These are phyloP conservation scores for Meta bourneti DNA, from an alignment of 2,888 invertebrate species.

Conservation along the genomic window DNA sequence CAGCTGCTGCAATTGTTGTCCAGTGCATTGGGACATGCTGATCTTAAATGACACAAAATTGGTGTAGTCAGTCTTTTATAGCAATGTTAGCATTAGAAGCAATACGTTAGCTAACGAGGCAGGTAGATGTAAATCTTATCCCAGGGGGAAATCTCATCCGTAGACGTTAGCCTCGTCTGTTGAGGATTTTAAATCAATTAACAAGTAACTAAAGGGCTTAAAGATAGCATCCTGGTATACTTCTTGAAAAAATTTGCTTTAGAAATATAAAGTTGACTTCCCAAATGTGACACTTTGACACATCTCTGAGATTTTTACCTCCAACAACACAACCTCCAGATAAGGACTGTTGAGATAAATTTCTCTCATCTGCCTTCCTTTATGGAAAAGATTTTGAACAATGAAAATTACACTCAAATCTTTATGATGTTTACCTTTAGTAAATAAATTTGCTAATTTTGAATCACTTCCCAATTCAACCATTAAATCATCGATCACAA, in stretches of 20 bases:
- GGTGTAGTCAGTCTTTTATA: not conserved
- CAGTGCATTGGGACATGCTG: not conserved
- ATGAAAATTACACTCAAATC: too few species aligned
- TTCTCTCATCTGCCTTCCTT: too few species aligned
- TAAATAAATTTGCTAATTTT: too few species aligned
- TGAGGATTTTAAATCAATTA: not conserved
- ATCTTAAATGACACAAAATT: not conserved
- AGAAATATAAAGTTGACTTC: too few species aligned
- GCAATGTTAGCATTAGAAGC: not conserved
- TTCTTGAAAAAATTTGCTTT: too few species aligned
- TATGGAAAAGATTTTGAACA: too few species aligned
- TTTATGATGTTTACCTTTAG: too few species aligned
- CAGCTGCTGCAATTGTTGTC: not conserved
- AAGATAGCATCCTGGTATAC: too few species aligned
- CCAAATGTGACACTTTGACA: not conserved
- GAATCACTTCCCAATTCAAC: not conserved
- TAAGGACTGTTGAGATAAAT: too few species aligned
- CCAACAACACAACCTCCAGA: too few species aligned
- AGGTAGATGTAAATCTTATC: not conserved
- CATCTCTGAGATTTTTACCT: not conserved
- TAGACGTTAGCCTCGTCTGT: not conserved
- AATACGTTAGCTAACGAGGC: not conserved
- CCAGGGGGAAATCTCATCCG: not conserved
- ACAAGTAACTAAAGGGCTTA: not conserved
- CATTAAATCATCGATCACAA: not conserved